Conservation (phyloP, 2,888 invertebrate species). For the Idaea straminata region DNA sequence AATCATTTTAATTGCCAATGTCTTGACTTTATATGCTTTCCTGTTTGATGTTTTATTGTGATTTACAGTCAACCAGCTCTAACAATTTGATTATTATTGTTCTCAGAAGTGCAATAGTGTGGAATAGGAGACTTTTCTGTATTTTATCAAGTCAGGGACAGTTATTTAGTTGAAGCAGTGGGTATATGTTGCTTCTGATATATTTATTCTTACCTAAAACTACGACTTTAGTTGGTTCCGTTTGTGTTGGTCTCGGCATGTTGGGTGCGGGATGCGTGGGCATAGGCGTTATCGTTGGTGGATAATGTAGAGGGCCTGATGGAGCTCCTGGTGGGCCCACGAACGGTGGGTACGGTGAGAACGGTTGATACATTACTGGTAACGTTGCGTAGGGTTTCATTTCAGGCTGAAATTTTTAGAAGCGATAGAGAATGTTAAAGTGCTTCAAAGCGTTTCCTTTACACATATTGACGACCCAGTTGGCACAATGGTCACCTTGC, state of each 20-base stretch:
- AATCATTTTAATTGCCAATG: too few species aligned
- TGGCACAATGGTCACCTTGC: too few species aligned
- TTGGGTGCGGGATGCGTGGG: constrained; percentile 45
- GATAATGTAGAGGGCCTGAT: constrained; percentile 65
- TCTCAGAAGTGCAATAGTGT: too few species aligned
- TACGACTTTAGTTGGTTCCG: constrained; percentile 77
- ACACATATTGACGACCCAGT: too few species aligned
- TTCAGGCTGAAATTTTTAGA: constrained; percentile 68
- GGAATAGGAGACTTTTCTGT: not conserved
- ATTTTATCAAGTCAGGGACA: not conserved
- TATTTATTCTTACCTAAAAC: constrained; percentile 70
- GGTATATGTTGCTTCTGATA: not conserved
- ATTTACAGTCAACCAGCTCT: too few species aligned
- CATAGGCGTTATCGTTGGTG: constrained; percentile 62
- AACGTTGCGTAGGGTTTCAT: constrained; percentile 65
- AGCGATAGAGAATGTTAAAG: too few species aligned
- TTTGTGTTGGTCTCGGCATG: constrained; percentile 52
- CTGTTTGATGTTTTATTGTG: too few species aligned
- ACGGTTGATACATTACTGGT: constrained; percentile 72
- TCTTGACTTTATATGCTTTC: too few species aligned
- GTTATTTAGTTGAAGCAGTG: not conserved
- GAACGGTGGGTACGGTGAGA: constrained; percentile 64
- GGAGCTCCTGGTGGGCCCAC: constrained; percentile 52
- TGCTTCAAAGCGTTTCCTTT: too few species aligned
- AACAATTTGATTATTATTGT: too few species aligned